Percentiles rank a stretch among this genome's conserved stretches.
Conservation (phyloP, 2,888 invertebrate species). For the Drosophila borborema region DNA sequence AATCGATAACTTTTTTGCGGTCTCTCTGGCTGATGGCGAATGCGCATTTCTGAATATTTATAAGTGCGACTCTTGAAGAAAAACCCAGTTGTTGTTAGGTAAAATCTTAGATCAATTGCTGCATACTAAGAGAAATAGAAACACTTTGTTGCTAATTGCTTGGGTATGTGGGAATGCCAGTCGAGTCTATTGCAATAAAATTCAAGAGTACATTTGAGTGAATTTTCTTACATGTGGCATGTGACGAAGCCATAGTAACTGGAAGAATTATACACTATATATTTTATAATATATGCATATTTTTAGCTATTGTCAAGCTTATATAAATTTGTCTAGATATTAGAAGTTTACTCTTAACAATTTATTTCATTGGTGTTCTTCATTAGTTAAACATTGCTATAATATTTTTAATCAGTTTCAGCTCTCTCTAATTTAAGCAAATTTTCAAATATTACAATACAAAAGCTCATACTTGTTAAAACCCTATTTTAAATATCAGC, state of each 20-base stretch:
- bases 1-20: not conserved
- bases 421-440: not conserved
- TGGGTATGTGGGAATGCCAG: conserved; percentile 1
- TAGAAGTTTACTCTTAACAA: too few relatives aligned
- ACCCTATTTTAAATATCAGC: not conserved
- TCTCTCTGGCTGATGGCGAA: not conserved
- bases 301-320: too few relatives aligned
- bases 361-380: too few relatives aligned
- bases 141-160: conserved; percentile 1
- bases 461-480: too few relatives aligned
- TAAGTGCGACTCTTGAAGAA: not conserved
- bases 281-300: not conserved
- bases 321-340: too few relatives aligned
- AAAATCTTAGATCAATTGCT: not conserved
- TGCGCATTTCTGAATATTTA: conserved; percentile 6
- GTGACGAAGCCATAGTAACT: not conserved
- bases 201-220: not conserved
- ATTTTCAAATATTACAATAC: too few relatives aligned
- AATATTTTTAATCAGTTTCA: not conserved
- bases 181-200: conserved; percentile 4
- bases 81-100: not conserved
- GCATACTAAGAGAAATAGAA: not conserved
- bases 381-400: not conserved
- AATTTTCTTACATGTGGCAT: not conserved
- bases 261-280: not conserved